A percentile compares a stretch with the other conserved stretches of the same genome.
Conservation (phyloP, 1,140 invertebrate genomes). For the Papilio xuthus region DNA sequence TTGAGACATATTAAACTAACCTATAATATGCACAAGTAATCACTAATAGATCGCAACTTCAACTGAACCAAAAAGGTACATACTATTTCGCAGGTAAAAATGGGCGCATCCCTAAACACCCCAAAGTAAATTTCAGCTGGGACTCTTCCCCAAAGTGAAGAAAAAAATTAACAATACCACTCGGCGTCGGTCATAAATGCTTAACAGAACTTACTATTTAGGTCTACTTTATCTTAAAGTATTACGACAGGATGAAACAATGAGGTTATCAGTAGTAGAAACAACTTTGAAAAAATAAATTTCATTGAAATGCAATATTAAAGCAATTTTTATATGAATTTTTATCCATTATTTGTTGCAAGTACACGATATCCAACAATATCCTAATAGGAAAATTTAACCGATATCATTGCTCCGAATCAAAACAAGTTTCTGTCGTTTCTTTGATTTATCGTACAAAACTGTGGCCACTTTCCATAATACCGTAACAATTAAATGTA, state of each 20-base stretch:
- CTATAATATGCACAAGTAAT: constrained; percentile 37
- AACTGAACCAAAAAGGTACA: constrained; percentile 44
- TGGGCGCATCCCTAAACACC: constrained; percentile 15
- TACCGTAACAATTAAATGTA: neutral
- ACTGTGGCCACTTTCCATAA: neutral
- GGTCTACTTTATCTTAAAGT: neutral
- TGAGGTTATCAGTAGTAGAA: neutral
- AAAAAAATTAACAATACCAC: constrained; percentile 27
- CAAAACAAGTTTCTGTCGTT: neutral
- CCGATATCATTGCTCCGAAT: neutral
- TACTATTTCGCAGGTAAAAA: constrained; percentile 30
- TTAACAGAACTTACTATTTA: neutral
- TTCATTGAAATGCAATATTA: neutral
- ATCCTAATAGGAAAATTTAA: neutral
- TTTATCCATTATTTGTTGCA: neutral
- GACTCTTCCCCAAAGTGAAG: neutral
- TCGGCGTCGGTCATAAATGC: neutral
- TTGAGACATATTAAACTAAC: constrained; percentile 45
- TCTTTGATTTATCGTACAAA: neutral
- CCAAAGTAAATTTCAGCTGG: neutral
- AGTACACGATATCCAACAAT: neutral
- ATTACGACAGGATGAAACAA: neutral
- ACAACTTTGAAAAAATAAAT: neutral
- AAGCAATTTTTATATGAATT: neutral
- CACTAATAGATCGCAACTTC: constrained; percentile 42